These are phyloP conservation scores for Drosophila chauvacae DNA, from an alignment of 1,140 invertebrate species.

Conservation along the genomic window DNA sequence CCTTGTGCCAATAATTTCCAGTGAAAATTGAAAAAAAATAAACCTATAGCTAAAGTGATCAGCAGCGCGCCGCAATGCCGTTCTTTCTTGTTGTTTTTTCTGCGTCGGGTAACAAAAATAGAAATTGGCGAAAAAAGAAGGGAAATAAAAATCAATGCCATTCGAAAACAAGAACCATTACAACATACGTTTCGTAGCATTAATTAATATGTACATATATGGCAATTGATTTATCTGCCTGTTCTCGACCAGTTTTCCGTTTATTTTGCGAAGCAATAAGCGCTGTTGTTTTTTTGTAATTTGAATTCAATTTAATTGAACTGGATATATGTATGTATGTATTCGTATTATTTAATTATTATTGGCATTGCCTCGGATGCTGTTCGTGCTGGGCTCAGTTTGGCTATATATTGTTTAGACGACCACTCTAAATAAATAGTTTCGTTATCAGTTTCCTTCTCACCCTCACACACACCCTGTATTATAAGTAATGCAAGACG, in stretches of 20 bases:
- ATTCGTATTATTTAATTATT: constrained; percentile 52
- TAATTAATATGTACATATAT: constrained; percentile 35
- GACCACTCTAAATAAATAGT: neutral
- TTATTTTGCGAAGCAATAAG: constrained; percentile 48
- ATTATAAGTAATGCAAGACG: constrained; percentile 31
- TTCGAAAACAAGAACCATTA: constrained; percentile 42
- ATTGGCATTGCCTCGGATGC: constrained; percentile 24
- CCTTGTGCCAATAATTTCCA: constrained; percentile 18
- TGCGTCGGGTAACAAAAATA: constrained; percentile 49
- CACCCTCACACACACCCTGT: neutral
- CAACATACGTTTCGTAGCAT: constrained; percentile 41
- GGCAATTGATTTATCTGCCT: constrained; percentile 51
- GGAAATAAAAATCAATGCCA: constrained; percentile 64
- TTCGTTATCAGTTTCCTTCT: constrained; percentile 30
- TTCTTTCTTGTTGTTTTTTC: constrained; percentile 3
- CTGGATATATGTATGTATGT: constrained; percentile 45
- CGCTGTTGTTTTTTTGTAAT: constrained; percentile 38
- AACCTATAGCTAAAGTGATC: constrained; percentile 6
- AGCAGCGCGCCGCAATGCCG: constrained; percentile 3
- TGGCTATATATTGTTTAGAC: neutral
- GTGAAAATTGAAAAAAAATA: neutral
- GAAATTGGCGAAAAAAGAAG: constrained; percentile 52
- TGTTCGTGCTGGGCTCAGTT: constrained; percentile 7
- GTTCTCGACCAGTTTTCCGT: constrained; percentile 37
- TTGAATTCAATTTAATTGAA: constrained; percentile 52